These are phyloP conservation scores for Malachius bipustulatus DNA, from an alignment of 2,888 invertebrate species.

Conservation along the genomic window DNA sequence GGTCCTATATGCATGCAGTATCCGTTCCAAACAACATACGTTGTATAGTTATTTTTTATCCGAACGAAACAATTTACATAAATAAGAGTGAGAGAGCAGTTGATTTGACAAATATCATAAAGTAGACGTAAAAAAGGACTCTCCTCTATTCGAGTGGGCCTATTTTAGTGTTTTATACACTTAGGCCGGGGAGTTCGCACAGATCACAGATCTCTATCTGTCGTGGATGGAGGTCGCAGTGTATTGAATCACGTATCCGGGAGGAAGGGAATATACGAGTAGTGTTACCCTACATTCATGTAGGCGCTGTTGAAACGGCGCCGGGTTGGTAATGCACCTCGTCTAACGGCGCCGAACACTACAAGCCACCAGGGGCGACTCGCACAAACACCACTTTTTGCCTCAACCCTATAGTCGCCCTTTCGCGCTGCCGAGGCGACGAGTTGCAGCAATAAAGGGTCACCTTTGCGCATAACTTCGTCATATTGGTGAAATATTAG, in stretches of 20 bases:
- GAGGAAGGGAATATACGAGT: conserved; percentile 12
- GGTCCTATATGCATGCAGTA: no score
- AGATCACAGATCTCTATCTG: conserved; percentile 14
- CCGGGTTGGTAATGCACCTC: conserved; percentile 1
- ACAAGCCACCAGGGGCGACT: conserved; percentile 2
- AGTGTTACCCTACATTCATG: conserved; percentile 2
- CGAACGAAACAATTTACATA: conserved; percentile 19
- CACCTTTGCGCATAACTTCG: no score
- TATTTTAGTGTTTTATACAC: conserved; percentile 13
- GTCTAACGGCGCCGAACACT: not conserved
- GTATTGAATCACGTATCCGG: conserved; percentile 9
- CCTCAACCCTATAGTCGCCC: no score
- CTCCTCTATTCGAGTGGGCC: conserved; percentile 8
- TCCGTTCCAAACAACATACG: conserved; percentile 3
- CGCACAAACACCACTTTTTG: not conserved
- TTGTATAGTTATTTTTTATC: not conserved
- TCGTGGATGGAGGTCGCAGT: conserved; percentile 9
- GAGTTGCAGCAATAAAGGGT: no score
- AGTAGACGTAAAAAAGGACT: conserved; percentile 15
- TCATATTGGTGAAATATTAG: no score
- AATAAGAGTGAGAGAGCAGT: conserved; percentile 20
- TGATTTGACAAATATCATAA: conserved; percentile 21
- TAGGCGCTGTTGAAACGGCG: conserved; percentile 1
- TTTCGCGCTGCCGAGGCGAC: no score
- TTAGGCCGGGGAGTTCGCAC: conserved; percentile 11